phyloP scores from a whole-genome alignment of 2,888 invertebrate species.

The Lycaena phlaeas region DNA sequence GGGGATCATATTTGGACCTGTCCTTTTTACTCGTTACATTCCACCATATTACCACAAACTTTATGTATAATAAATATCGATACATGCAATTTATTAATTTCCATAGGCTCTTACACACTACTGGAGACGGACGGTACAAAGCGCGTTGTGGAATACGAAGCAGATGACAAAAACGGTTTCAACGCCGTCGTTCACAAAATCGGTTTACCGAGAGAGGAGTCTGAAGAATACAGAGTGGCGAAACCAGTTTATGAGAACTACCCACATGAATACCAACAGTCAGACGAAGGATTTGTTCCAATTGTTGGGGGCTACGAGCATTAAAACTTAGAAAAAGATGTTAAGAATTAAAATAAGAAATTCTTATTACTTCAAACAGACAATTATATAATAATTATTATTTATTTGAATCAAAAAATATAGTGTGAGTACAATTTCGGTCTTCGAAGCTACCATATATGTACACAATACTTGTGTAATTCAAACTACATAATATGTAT shows the following conservation, averaged over 20 bases:
- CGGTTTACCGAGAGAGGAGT: constrained; percentile 46
- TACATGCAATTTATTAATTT: too few species aligned
- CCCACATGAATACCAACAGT: constrained; percentile 31
- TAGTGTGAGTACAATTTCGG: too few species aligned
- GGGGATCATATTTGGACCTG: background rate
- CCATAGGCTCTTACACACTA: constrained; percentile 72
- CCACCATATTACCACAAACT: background rate
- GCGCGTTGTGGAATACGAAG: constrained; percentile 73
- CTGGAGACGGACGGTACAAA: constrained; percentile 73
- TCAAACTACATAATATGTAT: too few species aligned
- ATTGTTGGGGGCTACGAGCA: constrained; percentile 40
- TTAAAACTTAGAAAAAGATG: constrained; percentile 18
- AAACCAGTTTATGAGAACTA: constrained; percentile 25
- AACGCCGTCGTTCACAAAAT: constrained; percentile 73
- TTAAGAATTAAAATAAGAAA: background rate
- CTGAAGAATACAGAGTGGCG: constrained; percentile 29
- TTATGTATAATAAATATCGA: too few species aligned
- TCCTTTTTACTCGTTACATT: background rate
- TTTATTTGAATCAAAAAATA: too few species aligned
- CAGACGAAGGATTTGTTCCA: constrained; percentile 49
- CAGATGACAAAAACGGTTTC: constrained; percentile 74
- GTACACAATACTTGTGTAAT: too few species aligned
- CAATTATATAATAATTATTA: too few species aligned
- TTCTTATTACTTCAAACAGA: too few species aligned
- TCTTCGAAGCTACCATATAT: too few species aligned